These are phyloP conservation scores for Cacatua alba DNA, from an alignment of 2,113 vertebrate genomes.

Conservation along the genomic window DNA sequence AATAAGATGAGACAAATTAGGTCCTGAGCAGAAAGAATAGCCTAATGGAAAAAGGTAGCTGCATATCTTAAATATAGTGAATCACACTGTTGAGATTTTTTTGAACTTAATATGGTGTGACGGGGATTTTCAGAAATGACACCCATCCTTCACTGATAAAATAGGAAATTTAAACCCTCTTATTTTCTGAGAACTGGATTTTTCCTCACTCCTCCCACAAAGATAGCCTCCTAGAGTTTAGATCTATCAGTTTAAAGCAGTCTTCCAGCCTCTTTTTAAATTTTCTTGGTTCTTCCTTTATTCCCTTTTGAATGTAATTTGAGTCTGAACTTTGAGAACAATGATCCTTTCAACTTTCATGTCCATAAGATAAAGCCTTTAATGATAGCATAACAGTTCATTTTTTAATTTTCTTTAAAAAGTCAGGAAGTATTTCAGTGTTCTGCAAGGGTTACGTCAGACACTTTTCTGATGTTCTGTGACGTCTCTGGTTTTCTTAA, in stretches of 20 bases:
- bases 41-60: background rate
- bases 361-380: background rate
- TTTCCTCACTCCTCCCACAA: background rate
- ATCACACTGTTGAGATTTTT: background rate
- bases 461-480: background rate
- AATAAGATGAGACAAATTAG: background rate
- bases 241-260: background rate
- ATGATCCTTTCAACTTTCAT: background rate
- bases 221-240: background rate
- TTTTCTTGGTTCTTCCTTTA: background rate
- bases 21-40: background rate
- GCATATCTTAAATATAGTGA: background rate
- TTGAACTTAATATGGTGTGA: background rate
- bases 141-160: background rate
- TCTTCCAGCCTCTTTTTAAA: background rate
- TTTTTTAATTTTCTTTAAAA: constrained; percentile 16
- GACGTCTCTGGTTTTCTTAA: background rate
- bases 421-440: background rate
- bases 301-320: background rate
- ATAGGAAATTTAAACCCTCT: background rate
- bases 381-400: background rate
- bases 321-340: background rate
- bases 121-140: background rate
- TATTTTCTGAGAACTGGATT: background rate
- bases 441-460: background rate